Conservation (phyloP, 1,140 invertebrate species). For the Trichonephila clavipes region DNA sequence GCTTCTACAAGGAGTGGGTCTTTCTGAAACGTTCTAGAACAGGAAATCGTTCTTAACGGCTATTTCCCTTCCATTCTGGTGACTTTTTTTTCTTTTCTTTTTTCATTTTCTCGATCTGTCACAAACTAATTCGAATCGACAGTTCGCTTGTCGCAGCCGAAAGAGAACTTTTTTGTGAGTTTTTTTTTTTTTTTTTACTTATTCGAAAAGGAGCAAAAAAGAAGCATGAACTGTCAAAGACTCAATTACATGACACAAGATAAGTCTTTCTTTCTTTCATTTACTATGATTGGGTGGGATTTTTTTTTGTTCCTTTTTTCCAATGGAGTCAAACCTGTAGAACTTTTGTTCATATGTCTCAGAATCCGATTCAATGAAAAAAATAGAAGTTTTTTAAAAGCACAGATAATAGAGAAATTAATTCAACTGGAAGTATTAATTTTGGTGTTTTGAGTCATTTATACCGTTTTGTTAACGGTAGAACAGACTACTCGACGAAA, state of each 20-base stretch:
- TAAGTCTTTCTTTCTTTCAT: slow-evolving; percentile 16
- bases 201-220: background rate
- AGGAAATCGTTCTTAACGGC: slow-evolving; percentile 37
- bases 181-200: background rate
- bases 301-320: background rate
- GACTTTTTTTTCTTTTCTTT: background rate
- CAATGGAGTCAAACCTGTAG: background rate
- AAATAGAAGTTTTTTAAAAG: too few species aligned
- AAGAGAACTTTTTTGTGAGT: background rate
- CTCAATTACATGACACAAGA: slow-evolving; percentile 17
- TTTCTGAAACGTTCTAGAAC: background rate
- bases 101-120: slow-evolving; percentile 10
- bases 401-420: background rate
- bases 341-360: background rate
- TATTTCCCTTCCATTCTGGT: background rate
- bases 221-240: background rate
- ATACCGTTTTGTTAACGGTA: too few species aligned
- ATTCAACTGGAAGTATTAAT: background rate
- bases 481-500: too few species aligned
- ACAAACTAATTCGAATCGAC: slow-evolving; percentile 38
- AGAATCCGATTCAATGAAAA: too few species aligned
- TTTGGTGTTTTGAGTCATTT: background rate
- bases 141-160: slow-evolving; percentile 9
- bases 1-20: background rate
- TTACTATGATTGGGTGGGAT: background rate